A percentile compares a stretch with the other conserved stretches of the same genome.
Evolutionary conservation across 2,888 invertebrate genomes (phyloP).

Genomic region (Biston stratarius): DNA sequence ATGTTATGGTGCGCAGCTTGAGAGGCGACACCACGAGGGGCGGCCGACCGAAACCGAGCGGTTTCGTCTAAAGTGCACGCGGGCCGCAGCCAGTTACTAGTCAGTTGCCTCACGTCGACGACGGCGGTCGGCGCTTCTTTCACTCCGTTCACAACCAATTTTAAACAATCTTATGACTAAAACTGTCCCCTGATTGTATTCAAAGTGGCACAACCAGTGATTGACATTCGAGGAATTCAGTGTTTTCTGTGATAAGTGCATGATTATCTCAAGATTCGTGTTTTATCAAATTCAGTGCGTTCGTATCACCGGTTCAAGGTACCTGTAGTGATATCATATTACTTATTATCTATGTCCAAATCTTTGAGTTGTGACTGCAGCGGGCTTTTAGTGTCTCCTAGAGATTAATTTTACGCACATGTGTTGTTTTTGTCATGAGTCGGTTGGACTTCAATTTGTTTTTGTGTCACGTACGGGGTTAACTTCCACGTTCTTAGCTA

Average conservation of each 20-base stretch:
- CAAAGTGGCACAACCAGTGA: slow-evolving; percentile 55
- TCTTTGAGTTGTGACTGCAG: slow-evolving; percentile 44
- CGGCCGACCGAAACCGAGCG: slow-evolving; percentile 45
- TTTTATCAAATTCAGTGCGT: slow-evolving; percentile 39
- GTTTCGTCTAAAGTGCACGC: slow-evolving; percentile 42
- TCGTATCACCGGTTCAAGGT: slow-evolving; percentile 55
- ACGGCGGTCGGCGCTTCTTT: slow-evolving; percentile 56
- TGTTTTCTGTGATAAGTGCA: slow-evolving; percentile 54
- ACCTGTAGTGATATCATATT: slow-evolving; percentile 47
- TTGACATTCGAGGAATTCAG: slow-evolving; percentile 42
- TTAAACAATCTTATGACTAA: slow-evolving; percentile 39
- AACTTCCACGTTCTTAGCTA: slow-evolving; percentile 37
- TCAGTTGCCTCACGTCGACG: slow-evolving; percentile 69
- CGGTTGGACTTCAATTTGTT: slow-evolving; percentile 28
- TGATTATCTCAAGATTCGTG: slow-evolving; percentile 39
- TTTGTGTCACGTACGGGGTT: slow-evolving; percentile 38
- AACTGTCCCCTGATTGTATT: slow-evolving; percentile 40
- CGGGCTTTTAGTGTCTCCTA: slow-evolving; percentile 32
- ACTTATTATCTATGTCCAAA: slow-evolving; percentile 42
- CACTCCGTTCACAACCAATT: slow-evolving; percentile 44
- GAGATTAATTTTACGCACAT: slow-evolving; percentile 31
- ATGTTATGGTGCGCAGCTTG: slow-evolving; percentile 55
- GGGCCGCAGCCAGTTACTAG: slow-evolving; percentile 41
- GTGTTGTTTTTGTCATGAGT: slow-evolving; percentile 17
- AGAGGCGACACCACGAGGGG: slow-evolving; percentile 45